Evolutionary conservation across 2,113 vertebrate species (phyloP).

Genomic region (Hippoglossus stenolepis): DNA sequence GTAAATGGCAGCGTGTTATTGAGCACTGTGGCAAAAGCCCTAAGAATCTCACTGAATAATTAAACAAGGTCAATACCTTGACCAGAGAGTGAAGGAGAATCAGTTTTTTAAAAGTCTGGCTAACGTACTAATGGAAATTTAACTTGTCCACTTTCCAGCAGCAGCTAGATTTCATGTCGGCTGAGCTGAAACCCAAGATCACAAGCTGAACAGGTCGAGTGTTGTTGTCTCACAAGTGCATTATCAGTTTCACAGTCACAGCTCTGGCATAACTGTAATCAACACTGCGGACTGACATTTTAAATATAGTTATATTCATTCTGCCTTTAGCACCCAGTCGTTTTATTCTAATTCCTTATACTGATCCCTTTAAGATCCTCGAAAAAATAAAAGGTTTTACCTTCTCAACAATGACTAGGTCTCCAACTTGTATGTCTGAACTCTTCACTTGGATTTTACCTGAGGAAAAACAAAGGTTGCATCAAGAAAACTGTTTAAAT

Average conservation of each 20-base stretch:
- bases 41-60: slow-evolving; percentile 73
- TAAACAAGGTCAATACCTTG: slow-evolving; percentile 72
- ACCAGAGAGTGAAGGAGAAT: slow-evolving; percentile 57
- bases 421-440: slow-evolving; percentile 98
- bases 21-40: slow-evolving; percentile 44
- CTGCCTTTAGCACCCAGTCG: background rate
- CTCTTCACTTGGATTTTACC: slow-evolving; percentile 98
- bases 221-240: background rate
- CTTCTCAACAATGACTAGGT: slow-evolving; percentile 99
- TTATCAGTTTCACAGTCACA: background rate
- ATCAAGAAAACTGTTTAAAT: too few species aligned
- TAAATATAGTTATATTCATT: background rate
- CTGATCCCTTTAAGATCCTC: background rate
- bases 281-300: background rate
- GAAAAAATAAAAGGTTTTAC: slow-evolving; percentile 72
- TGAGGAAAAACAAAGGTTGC: slow-evolving; percentile 59
- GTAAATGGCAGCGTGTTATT: slow-evolving; percentile 8
- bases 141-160: slow-evolving; percentile 16
- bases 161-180: slow-evolving; percentile 28
- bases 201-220: slow-evolving; percentile 7
- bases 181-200: slow-evolving; percentile 26
- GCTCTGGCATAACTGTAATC: background rate
- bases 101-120: slow-evolving; percentile 17
- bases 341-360: background rate
- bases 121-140: slow-evolving; percentile 10